Base-by-base conservation (phyloP, 2,888 invertebrate genomes). In the Leptopilina myrica region DNA sequence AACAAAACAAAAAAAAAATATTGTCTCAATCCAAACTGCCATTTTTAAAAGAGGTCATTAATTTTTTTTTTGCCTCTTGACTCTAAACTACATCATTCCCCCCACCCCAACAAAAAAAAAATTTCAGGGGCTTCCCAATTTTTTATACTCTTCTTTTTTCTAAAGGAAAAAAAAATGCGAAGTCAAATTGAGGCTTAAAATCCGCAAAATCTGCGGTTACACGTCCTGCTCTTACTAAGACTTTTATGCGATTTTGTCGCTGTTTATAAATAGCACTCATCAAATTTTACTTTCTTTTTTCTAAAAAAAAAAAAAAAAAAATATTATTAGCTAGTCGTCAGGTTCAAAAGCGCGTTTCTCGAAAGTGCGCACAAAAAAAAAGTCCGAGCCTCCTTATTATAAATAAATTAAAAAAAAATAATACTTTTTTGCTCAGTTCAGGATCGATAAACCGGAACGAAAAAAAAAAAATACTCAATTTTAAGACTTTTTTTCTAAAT, bases 21-120 rank as follows among this genome's bases (percentile, higher is more conserved):
- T 43, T 56, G 49, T 77, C 62, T 59, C 62, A 76, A 80, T 67
- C 85, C 84, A 85, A 88, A 88, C 88, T 88, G 88, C 89, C 87
- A 87, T 88, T 89, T 88, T 86, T 89, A 87, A 86, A 85, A 85
- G 87, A 85, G 85, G 84, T 83, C 85, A 85, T 83, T 80, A 83
- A 20, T 20, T 20, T 83, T 43, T 83, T 43, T 43, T 43, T 43
- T 85, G 84, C 33, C 26, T n/a, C 33, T 33, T n/a, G 11, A 49
- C 12, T 49, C 49, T 49, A 43, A 8, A 49, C 9, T 9, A 49
- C 9, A 49, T 49, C 49, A 49, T 49, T 11, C 49, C 49, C 49
- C 12, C 49, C 49, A 49, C n/a, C 49, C 49, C 49, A 5, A 5
- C 4, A 49, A 49, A 49, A 49, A 49, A 11, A 11, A 49, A 49